These are phyloP conservation scores for Mus musculus DNA, from an alignment of 2,113 vertebrate species.

Conservation along the genomic window DNA sequence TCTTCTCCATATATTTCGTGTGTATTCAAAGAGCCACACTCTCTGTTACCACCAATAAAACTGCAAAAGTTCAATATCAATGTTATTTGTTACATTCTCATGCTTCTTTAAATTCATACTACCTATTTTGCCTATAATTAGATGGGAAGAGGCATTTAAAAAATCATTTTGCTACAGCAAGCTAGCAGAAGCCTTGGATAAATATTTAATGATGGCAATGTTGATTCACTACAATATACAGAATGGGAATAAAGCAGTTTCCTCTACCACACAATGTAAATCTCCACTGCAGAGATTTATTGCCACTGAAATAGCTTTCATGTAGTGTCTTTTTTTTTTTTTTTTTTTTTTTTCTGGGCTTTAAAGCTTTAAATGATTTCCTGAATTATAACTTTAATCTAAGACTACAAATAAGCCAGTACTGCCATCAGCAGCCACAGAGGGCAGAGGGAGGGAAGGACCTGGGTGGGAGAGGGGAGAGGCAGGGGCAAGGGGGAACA, in stretches of 20 bases:
- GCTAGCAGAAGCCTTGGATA: conserved; percentile 56
- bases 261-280: neutral
- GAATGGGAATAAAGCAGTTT: conserved; percentile 60
- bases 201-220: conserved; percentile 76
- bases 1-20: conserved; percentile 1
- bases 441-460: too few relatives aligned
- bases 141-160: conserved; percentile 37
- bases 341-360: neutral
- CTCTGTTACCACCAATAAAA: conserved; percentile 36
- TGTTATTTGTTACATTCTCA: conserved; percentile 43
- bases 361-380: conserved; percentile 67
- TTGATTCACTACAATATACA: conserved; percentile 50
- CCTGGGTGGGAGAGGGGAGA: too few relatives aligned
- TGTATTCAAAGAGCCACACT: conserved; percentile 9
- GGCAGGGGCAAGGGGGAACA: too few relatives aligned
- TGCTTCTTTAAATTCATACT: conserved; percentile 40
- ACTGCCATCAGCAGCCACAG: neutral
- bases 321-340: neutral
- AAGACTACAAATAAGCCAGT: conserved; percentile 11
- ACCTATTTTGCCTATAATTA: conserved; percentile 75
- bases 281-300: conserved; percentile 36
- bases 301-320: conserved; percentile 29
- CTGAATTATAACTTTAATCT: conserved; percentile 65
- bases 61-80: conserved; percentile 41
- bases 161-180: conserved; percentile 62